Conservation (phyloP, 2,113 vertebrate genomes). For the Rattus rattus region DNA sequence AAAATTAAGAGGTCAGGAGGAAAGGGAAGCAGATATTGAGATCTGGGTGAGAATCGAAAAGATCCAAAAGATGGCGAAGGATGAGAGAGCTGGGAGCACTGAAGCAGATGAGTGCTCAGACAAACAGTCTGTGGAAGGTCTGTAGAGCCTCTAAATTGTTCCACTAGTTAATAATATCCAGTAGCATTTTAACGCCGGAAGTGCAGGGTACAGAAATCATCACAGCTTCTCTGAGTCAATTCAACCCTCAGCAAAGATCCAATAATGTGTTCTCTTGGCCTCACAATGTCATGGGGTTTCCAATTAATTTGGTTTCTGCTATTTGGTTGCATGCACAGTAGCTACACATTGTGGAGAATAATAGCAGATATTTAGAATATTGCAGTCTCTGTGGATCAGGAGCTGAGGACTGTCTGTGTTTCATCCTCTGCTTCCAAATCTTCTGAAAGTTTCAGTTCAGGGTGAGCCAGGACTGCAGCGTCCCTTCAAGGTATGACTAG, state of each 20-base stretch:
- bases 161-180: background rate
- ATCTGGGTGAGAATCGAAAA: background rate
- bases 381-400: background rate
- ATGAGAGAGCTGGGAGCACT: fast-evolving
- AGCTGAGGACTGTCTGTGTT: background rate
- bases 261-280: background rate
- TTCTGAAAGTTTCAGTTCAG: background rate
- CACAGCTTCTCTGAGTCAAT: background rate
- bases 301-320: background rate
- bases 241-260: background rate
- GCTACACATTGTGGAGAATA: background rate
- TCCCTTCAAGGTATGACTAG: background rate
- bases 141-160: background rate
- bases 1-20: background rate
- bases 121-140: background rate
- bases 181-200: background rate
- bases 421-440: background rate
- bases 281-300: background rate
- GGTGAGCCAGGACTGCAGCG: background rate
- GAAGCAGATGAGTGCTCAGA: background rate
- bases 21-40: background rate
- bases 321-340: background rate
- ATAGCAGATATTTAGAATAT: background rate
- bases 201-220: background rate
- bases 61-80: background rate